A percentile compares a stretch with the other conserved stretches of the same genome.
Evolutionary conservation across 2,888 invertebrate species (phyloP).

Genomic region (Amiota communis): DNA sequence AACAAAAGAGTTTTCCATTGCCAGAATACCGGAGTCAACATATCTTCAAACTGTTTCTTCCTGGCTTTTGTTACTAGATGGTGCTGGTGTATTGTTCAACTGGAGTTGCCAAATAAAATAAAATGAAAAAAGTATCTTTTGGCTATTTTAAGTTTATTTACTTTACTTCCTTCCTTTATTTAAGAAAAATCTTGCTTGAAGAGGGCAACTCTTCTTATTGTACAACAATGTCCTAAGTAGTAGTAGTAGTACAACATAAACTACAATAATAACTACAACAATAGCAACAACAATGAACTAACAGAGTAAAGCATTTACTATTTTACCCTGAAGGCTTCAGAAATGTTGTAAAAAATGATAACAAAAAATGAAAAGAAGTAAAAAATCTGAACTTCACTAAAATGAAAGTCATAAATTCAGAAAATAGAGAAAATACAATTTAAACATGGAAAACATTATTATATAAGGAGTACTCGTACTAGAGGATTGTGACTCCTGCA

Average conservation of each 20-base stretch:
- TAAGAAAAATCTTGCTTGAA: background rate
- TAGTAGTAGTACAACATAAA: background rate
- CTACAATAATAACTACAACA: background rate
- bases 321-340: background rate
- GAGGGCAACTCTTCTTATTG: background rate
- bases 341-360: background rate
- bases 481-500: too few species aligned
- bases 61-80: too few species aligned
- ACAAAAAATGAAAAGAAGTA: background rate
- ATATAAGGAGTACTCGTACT: too few species aligned
- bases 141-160: too few species aligned
- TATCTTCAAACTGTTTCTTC: too few species aligned
- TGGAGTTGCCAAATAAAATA: too few species aligned
- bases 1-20: too few species aligned
- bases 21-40: too few species aligned
- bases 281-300: slow-evolving; percentile 3
- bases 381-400: too few species aligned
- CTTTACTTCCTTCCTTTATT: too few species aligned
- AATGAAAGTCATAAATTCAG: background rate
- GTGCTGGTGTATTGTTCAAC: too few species aligned
- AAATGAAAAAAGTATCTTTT: too few species aligned
- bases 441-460: background rate
- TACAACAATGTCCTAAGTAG: background rate
- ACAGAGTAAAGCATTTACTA: background rate
- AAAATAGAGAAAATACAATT: background rate